These are phyloP conservation scores for Thermophis baileyi DNA, from an alignment of 2,113 vertebrate species.

Conservation along the genomic window DNA sequence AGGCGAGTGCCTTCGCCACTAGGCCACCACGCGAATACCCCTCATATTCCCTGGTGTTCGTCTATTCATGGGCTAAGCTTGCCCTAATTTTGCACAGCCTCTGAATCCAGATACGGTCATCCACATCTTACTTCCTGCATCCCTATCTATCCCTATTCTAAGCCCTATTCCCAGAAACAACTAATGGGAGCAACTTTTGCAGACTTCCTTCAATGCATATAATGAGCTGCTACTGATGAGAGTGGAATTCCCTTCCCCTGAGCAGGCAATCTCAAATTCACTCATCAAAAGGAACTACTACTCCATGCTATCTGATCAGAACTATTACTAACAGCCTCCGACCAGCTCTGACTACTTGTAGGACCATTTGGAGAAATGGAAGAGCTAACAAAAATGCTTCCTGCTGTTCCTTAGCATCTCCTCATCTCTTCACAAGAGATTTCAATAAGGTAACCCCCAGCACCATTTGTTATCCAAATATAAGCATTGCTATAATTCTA, in stretches of 20 bases:
- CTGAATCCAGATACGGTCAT: not conserved
- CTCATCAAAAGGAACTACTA: too few species aligned
- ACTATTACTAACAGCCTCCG: not conserved
- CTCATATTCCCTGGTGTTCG: not conserved
- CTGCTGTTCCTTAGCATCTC: too few species aligned
- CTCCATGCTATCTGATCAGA: not conserved
- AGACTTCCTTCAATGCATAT: not conserved
- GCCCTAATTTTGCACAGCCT: not conserved
- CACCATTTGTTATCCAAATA: not conserved
- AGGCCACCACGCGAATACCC: not conserved
- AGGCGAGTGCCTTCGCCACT: not conserved
- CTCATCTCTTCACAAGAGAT: not conserved
- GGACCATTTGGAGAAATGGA: not conserved
- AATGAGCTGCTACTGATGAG: not conserved
- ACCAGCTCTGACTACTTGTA: not conserved
- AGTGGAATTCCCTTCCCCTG: not conserved
- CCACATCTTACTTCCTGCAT: not conserved
- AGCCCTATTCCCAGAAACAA: not conserved
- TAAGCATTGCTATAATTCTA: not conserved
- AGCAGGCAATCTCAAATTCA: not conserved
- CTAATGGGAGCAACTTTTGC: not conserved
- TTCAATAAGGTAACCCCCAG: not conserved
- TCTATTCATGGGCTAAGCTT: not conserved
- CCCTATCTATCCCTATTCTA: not conserved
- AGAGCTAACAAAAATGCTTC: not conserved